Percentiles rank a stretch among this genome's conserved stretches.
Conservation (phyloP, 2,797 vertebrate genomes). For the Botia almorhae region DNA sequence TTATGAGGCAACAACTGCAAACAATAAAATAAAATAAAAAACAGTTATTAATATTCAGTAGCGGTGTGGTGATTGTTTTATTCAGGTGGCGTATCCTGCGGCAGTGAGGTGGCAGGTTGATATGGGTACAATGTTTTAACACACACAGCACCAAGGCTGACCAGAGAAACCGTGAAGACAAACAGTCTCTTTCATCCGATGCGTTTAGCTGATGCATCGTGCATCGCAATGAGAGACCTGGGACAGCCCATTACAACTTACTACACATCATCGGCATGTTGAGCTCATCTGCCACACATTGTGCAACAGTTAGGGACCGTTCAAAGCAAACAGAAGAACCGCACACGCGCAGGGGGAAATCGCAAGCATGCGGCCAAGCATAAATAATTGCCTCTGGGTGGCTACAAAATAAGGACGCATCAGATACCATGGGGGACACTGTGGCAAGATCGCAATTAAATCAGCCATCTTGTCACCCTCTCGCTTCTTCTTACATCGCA, state of each 20-base stretch:
- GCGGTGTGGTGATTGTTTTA: not conserved
- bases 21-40: not conserved
- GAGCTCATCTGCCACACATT: not conserved
- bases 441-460: conserved; percentile 51
- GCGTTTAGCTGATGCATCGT: conserved; percentile 33
- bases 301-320: not conserved
- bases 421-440: conserved; percentile 21
- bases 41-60: not conserved
- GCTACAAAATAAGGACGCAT: conserved; percentile 48
- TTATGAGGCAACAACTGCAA: not conserved
- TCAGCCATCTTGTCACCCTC: conserved; percentile 38
- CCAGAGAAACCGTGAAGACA: conserved; percentile 24
- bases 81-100: not conserved
- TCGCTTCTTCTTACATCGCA: conserved; percentile 16
- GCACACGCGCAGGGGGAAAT: conserved; percentile 5
- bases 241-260: not conserved
- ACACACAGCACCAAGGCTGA: conserved; percentile 7
- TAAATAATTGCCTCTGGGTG: conserved; percentile 50
- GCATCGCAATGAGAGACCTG: conserved; percentile 17
- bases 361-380: conserved; percentile 31
- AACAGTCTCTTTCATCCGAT: conserved; percentile 18
- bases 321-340: conserved; percentile 33
- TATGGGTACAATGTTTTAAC: conserved; percentile 29
- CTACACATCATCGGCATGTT: not conserved
- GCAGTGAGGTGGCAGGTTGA: not conserved